Base-by-base conservation (phyloP, 37 sponge, comb jelly and placozoan species). In the Chondrosia reniformis region DNA sequence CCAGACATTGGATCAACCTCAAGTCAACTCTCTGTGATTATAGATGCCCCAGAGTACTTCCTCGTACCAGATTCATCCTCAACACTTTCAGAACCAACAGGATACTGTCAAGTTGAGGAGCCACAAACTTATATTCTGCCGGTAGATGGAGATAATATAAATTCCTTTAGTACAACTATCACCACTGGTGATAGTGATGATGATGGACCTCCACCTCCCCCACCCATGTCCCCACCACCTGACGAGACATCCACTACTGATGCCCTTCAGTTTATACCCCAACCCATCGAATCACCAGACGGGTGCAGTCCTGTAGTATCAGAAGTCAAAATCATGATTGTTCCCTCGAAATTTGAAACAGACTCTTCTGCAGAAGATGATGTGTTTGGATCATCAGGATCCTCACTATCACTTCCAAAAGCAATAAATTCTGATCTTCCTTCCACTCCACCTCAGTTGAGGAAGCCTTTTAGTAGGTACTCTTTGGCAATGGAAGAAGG, bases 401-500 rank as follows among this genome's bases (percentile, higher is more conserved):
- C 52, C 52, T 19, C 10, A 10, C 10, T 15, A 19, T 49, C 66
- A 8, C 66, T 17, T 33, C 19, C 31, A 10, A 28, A 32, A 3
- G 3, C 17, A 3, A 32, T 33, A 28, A 34, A 64, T 4, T 4
- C 5, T 3, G 33, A 64, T 32, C 34, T 64, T 2, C 7, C 66
- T 34, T 64, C 66, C 66, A 64, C 66, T 3, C 66, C 66, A 33
- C 66, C 66, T 2, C 33, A 32, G 19, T 21, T 64, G 30, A 4
- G 66, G 4, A 34, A 32, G 28, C 33, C 66, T 7, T 64, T 64
- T 34, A 64, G 66, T 10, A 22, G 66, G 33, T 64, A 64, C 34
- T 64, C 66, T 4, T 21, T 64, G 31, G 66, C 66, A 64, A 32
- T 64, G 30, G 66, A 64, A n/a, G n/a, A n/a, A n/a, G n/a, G n/a